These are phyloP conservation scores for Patella pellucida DNA, from an alignment of 2,888 invertebrate genomes.

Conservation along the genomic window DNA sequence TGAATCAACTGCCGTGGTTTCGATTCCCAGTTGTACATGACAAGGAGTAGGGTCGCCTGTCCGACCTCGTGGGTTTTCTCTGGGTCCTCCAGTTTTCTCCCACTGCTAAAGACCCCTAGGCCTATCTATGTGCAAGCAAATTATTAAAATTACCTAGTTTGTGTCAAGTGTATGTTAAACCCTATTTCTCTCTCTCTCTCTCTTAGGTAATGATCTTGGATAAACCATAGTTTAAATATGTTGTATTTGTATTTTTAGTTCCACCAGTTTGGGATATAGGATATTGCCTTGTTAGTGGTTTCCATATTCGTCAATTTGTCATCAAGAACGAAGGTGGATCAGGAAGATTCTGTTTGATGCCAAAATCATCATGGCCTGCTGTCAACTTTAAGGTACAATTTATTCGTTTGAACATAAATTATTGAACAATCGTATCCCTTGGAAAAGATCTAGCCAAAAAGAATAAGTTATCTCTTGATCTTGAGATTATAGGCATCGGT, in stretches of 20 bases:
- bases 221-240: too few species aligned
- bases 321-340: constrained; percentile 68
- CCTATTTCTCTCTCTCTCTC: too few species aligned
- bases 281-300: constrained; percentile 67
- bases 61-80: too few species aligned
- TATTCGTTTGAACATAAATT: background rate
- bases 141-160: too few species aligned
- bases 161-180: too few species aligned
- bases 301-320: constrained; percentile 61
- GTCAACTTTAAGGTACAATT: constrained; percentile 67
- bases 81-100: too few species aligned
- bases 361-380: constrained; percentile 64
- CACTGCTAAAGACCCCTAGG: too few species aligned
- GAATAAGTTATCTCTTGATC: background rate
- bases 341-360: constrained; percentile 68
- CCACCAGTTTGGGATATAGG: constrained; percentile 66
- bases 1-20: too few species aligned
- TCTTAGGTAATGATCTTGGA: too few species aligned
- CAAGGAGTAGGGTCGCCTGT: too few species aligned
- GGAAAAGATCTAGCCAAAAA: background rate
- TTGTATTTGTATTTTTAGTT: constrained; percentile 45
- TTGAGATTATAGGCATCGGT: background rate
- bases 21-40: too few species aligned
- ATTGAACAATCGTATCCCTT: background rate
- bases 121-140: too few species aligned